Percentiles rank a stretch among this genome's conserved stretches.
These are phyloP conservation scores for Andrena dorsata DNA, from an alignment of 2,888 invertebrate species.

Conservation along the genomic window DNA sequence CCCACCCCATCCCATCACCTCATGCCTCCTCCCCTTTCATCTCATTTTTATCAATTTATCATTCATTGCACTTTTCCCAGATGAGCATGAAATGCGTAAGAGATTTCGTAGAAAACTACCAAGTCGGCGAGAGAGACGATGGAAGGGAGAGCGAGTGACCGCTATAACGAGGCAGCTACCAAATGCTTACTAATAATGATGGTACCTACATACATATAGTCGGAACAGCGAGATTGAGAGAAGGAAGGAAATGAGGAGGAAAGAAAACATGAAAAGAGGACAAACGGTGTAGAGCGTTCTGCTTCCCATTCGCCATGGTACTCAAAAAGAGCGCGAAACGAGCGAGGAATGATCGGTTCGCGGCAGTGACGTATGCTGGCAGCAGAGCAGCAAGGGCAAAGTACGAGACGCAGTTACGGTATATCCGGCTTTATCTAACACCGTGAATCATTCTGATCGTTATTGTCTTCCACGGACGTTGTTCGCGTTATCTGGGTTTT, in stretches of 20 bases:
- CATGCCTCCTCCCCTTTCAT: background rate
- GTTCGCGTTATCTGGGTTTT: conserved; percentile 67
- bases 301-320: too few species aligned
- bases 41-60: background rate
- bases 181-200: too few species aligned
- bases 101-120: too few species aligned
- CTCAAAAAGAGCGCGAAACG: background rate
- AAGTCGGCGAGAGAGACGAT: too few species aligned
- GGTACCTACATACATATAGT: too few species aligned
- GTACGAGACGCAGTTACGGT: conserved; percentile 83
- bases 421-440: conserved; percentile 78
- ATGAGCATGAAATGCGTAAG: background rate
- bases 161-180: too few species aligned
- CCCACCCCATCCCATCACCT: background rate
- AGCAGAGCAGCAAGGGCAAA: conserved; percentile 76
- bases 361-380: conserved; percentile 26
- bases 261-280: background rate
- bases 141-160: too few species aligned
- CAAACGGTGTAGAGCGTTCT: background rate
- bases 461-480: conserved; percentile 76
- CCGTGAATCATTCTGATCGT: conserved; percentile 80
- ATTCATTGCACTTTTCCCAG: background rate
- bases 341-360: conserved; percentile 13
- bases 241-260: background rate
- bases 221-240: background rate